Percentiles rank a stretch among this genome's conserved stretches.
These are phyloP conservation scores for Sminthurides bifidus DNA, from an alignment of 1,140 invertebrate species.

Conservation along the genomic window DNA sequence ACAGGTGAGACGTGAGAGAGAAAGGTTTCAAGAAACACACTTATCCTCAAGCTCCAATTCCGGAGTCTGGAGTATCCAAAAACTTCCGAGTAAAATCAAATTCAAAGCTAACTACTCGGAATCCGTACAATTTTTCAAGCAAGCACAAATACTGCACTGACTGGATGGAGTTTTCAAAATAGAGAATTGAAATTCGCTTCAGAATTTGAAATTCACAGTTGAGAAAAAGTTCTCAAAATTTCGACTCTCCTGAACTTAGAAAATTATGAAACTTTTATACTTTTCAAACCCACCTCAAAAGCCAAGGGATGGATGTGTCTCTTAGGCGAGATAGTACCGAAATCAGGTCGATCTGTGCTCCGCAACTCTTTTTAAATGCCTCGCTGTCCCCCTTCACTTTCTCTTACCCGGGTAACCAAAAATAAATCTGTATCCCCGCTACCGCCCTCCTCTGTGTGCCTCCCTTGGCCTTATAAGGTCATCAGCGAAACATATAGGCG, in stretches of 20 bases:
- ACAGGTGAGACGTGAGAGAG: too few relatives aligned
- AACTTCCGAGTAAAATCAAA: not conserved
- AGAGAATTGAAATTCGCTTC: not conserved
- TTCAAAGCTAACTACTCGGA: too few relatives aligned
- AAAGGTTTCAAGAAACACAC: not conserved
- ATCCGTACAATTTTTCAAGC: too few relatives aligned
- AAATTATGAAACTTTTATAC: not conserved
- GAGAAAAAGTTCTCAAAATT: not conserved
- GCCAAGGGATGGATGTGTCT: slow-evolving; percentile 30
- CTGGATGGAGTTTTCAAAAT: too few relatives aligned
- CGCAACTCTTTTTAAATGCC: slow-evolving; percentile 26
- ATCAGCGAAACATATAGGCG: slow-evolving; percentile 26
- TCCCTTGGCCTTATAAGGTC: slow-evolving; percentile 32
- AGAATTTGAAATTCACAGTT: not conserved
- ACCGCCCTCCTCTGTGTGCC: slow-evolving; percentile 27
- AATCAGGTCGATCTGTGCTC: slow-evolving; percentile 25
- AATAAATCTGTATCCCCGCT: slow-evolving; percentile 31
- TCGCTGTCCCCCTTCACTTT: slow-evolving; percentile 20
- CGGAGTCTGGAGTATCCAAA: not conserved
- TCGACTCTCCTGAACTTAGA: not conserved
- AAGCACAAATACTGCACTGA: too few relatives aligned
- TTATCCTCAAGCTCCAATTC: not conserved
- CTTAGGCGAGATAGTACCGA: slow-evolving; percentile 24
- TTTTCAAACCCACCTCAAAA: slow-evolving; percentile 20
- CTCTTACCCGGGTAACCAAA: slow-evolving; percentile 31